Evolutionary conservation across 2,797 vertebrate genomes (phyloP).

Genomic region (Macropodus opercularis): DNA sequence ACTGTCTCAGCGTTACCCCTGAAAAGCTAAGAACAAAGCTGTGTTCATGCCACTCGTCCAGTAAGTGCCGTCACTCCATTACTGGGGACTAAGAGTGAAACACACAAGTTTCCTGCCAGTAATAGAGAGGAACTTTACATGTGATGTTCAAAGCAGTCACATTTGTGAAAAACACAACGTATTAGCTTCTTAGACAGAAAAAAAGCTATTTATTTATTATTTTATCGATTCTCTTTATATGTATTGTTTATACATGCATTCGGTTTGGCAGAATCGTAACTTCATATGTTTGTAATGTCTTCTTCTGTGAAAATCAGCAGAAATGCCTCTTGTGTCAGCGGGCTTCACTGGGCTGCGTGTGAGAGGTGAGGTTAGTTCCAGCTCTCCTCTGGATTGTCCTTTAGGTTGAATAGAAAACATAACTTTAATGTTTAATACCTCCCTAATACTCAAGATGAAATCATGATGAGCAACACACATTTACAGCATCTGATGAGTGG

Average conservation of each 20-base stretch:
- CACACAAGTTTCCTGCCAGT: no score
- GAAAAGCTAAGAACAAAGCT: no score
- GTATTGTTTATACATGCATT: background rate
- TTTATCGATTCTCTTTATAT: no score
- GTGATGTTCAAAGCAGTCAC: background rate
- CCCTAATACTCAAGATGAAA: conserved; percentile 1
- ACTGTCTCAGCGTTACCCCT: no score
- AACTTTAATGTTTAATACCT: background rate
- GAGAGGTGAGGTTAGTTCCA: conserved; percentile 14
- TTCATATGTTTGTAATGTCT: conserved; percentile 3
- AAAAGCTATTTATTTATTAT: background rate
- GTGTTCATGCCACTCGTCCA: no score
- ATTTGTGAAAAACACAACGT: background rate
- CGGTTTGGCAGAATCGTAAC: background rate
- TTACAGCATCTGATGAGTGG: conserved; percentile 4
- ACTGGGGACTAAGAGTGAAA: no score
- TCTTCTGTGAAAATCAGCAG: conserved; percentile 14
- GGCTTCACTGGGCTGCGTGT: background rate
- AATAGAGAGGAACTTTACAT: background rate
- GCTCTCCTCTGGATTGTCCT: background rate
- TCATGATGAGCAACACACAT: conserved; percentile 11
- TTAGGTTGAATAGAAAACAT: conserved; percentile 3
- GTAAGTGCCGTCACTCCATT: no score
- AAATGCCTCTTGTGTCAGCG: conserved; percentile 16
- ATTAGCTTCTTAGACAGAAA: background rate